These are phyloP conservation scores for Semicossyphus pulcher DNA, from an alignment of 2,113 vertebrate species.

Conservation along the genomic window DNA sequence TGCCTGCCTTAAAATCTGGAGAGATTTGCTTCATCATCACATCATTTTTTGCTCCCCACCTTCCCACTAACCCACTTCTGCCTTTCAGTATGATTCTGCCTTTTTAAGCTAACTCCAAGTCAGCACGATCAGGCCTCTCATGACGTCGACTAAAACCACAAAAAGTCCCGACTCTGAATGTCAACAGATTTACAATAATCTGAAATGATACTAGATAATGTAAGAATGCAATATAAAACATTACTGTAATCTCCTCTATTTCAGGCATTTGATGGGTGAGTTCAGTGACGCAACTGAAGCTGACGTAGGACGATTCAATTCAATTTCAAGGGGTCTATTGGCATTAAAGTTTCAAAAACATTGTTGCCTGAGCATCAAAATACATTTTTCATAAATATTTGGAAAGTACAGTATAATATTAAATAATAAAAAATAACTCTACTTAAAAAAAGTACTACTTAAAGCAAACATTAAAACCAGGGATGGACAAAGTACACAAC, in stretches of 20 bases:
- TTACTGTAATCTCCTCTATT: background rate
- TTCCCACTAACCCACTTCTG: conserved; percentile 27
- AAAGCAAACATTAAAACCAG: too few species aligned
- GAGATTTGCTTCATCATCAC: background rate
- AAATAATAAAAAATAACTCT: too few species aligned
- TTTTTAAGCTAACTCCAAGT: background rate
- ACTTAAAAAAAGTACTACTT: too few species aligned
- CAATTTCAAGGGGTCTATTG: background rate
- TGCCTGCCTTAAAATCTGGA: background rate
- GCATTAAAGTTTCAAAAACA: too few species aligned
- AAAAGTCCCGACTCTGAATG: too few species aligned
- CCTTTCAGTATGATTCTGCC: conserved; percentile 10
- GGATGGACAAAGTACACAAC: too few species aligned
- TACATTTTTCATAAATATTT: too few species aligned
- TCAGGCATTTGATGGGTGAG: background rate
- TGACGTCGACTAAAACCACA: background rate
- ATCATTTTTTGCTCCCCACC: background rate
- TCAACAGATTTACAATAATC: background rate
- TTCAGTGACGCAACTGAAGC: background rate
- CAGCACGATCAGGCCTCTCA: background rate
- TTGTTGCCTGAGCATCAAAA: too few species aligned
- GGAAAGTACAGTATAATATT: too few species aligned
- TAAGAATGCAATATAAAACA: background rate
- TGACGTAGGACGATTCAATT: background rate
- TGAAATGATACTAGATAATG: background rate